Conservation (phyloP, 1,140 invertebrate species). For the Heterodera carotae region DNA sequence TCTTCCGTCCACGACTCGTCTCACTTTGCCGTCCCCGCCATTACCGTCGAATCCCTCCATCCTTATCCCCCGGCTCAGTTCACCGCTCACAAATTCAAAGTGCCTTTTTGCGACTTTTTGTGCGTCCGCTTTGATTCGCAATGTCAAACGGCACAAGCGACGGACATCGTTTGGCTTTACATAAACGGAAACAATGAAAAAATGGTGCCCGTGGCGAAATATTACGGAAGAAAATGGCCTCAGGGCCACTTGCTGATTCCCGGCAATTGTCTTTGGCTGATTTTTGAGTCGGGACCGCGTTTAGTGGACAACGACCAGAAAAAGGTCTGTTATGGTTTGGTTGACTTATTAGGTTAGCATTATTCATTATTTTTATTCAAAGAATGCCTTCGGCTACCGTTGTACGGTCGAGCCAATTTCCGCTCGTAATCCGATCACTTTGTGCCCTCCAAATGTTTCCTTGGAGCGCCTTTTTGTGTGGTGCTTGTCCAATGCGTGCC, state of each 20-base stretch:
- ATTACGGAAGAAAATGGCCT: conserved; percentile 73
- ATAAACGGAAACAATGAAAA: conserved; percentile 35
- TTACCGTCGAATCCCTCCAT: background rate
- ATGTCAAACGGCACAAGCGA: conserved; percentile 86
- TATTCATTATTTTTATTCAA: conserved; percentile 7
- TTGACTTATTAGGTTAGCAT: no score
- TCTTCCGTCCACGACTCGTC: background rate
- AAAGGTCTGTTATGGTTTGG: background rate
- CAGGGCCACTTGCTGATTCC: conserved; percentile 82
- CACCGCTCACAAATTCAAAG: background rate
- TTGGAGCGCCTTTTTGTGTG: conserved; percentile 61
- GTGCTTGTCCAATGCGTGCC: conserved; percentile 57
- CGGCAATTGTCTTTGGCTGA: conserved; percentile 68
- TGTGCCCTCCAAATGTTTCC: conserved; percentile 11
- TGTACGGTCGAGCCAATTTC: conserved; percentile 57
- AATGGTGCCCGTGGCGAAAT: background rate
- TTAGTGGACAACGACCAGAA: conserved; percentile 33
- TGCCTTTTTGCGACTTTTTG: conserved; percentile 75
- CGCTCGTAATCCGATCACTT: background rate
- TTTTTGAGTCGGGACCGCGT: conserved; percentile 44
- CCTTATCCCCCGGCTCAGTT: background rate
- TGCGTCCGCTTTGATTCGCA: conserved; percentile 87
- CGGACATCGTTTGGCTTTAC: conserved; percentile 84
- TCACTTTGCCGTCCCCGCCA: background rate
- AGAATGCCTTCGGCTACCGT: conserved; percentile 55